Evolutionary conservation across 1,140 invertebrate genomes (phyloP), one percentile per base, ranked within the genome.

Genomic region (Drosophila jambulina): DNA sequence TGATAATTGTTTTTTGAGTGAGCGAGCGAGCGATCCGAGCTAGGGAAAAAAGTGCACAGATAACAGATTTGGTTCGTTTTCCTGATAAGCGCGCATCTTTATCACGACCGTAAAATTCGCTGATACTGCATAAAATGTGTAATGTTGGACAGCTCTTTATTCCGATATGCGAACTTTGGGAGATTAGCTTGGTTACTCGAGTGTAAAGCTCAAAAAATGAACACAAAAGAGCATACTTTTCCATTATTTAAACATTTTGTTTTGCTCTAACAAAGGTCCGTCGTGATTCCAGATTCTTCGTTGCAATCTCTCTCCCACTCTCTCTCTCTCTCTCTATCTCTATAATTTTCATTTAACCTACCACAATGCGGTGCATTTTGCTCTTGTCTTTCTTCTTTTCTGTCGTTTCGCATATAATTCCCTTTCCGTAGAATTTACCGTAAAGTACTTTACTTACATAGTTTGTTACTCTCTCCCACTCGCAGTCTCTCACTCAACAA

Each of bases 361-460:
- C 62, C 72, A 46, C 62, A 67, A 76, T 76, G 43, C 42, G 56
- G 2, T 36, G 62, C 49, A 53, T 45, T 63, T 60, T 51, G 27
- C 48, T 53, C 43, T 69, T 48, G 53, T 51, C 48, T 42, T 23
- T 36, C 57, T 63, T 36, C n/a, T 27, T 32, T 17, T n/a, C n/a
- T 23, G 36, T 68, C 59, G 48, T 49, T 57, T 58, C 36, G 56
- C 43, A 67, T 34, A 27, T 29, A 43, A 42, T 78, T 60, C 45
- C 49, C 48, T 61, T 78, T 68, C 45, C 17, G 27, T 78, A 59
- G 65, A 82, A 71, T 79, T 71, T 87, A 72, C 80, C 75, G 78
- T 79, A 78, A 75, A 58, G 38, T 15, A 57, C 62, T 65, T 63
- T 69, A 78, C 62, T 77, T 72, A 69, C 65, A 74, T 76, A 69